Percentiles rank a stretch among this genome's conserved stretches.
These are phyloP conservation scores for western clawed frog (Xenopus tropicalis) DNA, from an alignment of 2,113 vertebrate genomes.

Conservation along the genomic window UCB_Xtro_10.0 CM004445.2:134036001-134036500, in stretches of 20 bases:
- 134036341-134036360: conserved; percentile 80
- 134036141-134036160: no score
- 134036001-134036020: conserved; percentile 81
- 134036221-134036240: no score
- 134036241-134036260: no score
- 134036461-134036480: conserved; percentile 86
- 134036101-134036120: no score
- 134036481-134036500: conserved; percentile 72
- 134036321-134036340: no score
- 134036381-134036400: conserved; percentile 75
- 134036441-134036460: conserved; percentile 83
- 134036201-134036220: neutral
- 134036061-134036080: neutral
- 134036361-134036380: conserved; percentile 75
- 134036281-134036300: neutral
- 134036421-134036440: conserved; percentile 80
- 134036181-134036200: no score
- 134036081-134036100: neutral
- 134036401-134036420: conserved; percentile 81
- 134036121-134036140: no score
- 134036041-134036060: conserved; percentile 83
- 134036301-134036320: neutral
- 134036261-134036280: no score
- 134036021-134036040: conserved; percentile 78
- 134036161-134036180: no score